Evolutionary conservation across 2,888 invertebrate species (phyloP).

Genomic region (Merodon equestris): DNA sequence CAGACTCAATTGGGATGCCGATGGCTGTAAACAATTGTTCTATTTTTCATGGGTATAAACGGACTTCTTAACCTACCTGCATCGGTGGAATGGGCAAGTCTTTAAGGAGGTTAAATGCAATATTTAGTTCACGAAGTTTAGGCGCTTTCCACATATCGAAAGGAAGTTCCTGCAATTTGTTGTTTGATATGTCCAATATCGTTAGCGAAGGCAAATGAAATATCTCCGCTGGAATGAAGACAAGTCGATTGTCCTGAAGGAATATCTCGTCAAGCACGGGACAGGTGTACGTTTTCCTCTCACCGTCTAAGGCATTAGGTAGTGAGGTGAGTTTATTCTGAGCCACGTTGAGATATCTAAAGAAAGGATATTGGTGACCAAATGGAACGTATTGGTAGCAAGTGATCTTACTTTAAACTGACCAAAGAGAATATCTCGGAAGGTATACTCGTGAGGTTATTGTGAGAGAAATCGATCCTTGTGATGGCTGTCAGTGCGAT

Average conservation of each 20-base stretch:
- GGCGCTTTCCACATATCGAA: slow-evolving; percentile 92
- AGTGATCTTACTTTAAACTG: slow-evolving; percentile 83
- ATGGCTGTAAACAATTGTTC: slow-evolving; percentile 70
- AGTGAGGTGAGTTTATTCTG: slow-evolving; percentile 92
- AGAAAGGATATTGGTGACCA: slow-evolving; percentile 16
- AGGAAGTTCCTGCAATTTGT: slow-evolving; percentile 91
- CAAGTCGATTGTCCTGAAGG: slow-evolving; percentile 94
- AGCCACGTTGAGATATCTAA: slow-evolving; percentile 88
- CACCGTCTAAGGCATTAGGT: slow-evolving; percentile 79
- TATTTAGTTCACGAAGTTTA: slow-evolving; percentile 91
- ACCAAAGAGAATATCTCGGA: slow-evolving; percentile 89
- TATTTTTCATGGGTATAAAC: neutral
- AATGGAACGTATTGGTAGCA: neutral
- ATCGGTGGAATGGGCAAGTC: slow-evolving; percentile 83
- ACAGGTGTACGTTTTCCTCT: slow-evolving; percentile 81
- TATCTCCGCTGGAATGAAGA: slow-evolving; percentile 88
- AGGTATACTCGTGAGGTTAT: slow-evolving; percentile 89
- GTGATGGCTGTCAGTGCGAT: slow-evolving; percentile 94
- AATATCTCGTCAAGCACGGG: slow-evolving; percentile 94
- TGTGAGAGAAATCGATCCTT: slow-evolving; percentile 94
- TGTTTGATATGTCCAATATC: slow-evolving; percentile 95
- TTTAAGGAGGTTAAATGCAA: slow-evolving; percentile 91
- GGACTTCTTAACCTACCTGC: slow-evolving; percentile 71
- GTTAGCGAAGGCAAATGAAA: slow-evolving; percentile 89
- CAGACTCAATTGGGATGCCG: slow-evolving; percentile 74